Conservation (phyloP, 2,888 invertebrate species). For the Philonicus albiceps region DNA sequence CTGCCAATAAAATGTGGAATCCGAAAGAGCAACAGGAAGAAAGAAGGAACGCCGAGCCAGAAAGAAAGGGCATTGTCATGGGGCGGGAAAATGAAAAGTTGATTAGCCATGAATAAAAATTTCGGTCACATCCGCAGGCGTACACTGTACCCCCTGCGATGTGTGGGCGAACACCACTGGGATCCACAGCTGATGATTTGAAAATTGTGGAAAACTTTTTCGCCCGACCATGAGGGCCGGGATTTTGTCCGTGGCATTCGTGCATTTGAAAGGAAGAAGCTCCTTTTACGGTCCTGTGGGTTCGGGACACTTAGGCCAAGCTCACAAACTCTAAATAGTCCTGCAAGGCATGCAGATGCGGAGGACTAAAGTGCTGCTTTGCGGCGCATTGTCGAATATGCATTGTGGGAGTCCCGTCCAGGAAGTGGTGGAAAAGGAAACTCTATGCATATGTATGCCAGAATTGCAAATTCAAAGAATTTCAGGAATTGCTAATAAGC, state of each 20-base stretch:
- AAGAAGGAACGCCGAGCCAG: not conserved
- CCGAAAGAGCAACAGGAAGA: conserved; percentile 1
- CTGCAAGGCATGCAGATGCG: not conserved
- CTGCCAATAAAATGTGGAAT: not conserved
- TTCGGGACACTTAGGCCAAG: not conserved
- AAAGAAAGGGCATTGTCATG: not conserved
- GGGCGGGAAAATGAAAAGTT: not conserved
- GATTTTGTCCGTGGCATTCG: not conserved
- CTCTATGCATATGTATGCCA: not conserved
- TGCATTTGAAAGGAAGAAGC: not conserved
- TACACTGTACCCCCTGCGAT: not conserved
- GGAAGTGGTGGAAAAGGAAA: conserved; percentile 1
- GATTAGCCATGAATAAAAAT: conserved; percentile 22
- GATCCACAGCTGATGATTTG: not conserved
- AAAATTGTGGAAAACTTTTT: conserved; percentile 2
- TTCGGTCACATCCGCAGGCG: conserved; percentile 9
- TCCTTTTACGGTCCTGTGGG: not conserved
- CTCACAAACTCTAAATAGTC: not conserved
- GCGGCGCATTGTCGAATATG: not conserved
- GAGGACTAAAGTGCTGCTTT: not conserved
- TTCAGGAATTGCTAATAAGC: conserved; percentile 32
- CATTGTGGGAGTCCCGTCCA: not conserved
- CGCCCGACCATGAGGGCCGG: not conserved
- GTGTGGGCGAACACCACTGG: not conserved
- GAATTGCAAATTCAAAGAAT: conserved; percentile 7